Conservation (phyloP, 2,113 vertebrate genomes). For the Oryzias woworae region DNA sequence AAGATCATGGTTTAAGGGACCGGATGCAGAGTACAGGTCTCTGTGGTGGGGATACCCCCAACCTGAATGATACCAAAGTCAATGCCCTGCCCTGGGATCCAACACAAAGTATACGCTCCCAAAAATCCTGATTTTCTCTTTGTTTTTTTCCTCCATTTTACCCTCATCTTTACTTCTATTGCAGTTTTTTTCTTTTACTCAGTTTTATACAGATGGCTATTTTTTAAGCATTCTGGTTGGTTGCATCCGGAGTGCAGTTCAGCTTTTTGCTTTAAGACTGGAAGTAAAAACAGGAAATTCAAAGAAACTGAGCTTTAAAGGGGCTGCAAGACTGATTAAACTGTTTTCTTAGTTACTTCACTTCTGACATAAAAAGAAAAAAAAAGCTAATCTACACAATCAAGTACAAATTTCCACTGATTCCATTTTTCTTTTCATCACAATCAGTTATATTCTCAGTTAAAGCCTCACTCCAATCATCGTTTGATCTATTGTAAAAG, state of each 20-base stretch:
- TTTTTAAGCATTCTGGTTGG: not conserved
- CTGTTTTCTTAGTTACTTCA: too few relatives aligned
- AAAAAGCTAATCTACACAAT: not conserved
- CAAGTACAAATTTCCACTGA: not conserved
- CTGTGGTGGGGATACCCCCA: constrained; percentile 64
- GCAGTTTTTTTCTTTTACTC: constrained; percentile 15
- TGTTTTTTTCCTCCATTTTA: constrained; percentile 1
- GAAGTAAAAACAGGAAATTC: not conserved
- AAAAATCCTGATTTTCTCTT: constrained; percentile 22
- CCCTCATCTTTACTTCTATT: not conserved
- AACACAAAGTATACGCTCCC: constrained; percentile 28
- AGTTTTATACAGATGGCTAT: not conserved
- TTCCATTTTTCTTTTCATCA: not conserved
- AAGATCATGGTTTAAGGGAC: constrained; percentile 36
- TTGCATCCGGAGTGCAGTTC: not conserved
- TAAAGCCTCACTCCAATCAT: too few relatives aligned
- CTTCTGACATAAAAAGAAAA: not conserved
- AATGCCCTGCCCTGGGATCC: constrained; percentile 61
- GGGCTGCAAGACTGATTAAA: not conserved
- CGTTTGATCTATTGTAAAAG: too few relatives aligned
- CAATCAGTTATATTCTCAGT: too few relatives aligned
- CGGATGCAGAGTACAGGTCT: constrained; percentile 31
- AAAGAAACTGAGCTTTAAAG: not conserved
- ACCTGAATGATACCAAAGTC: constrained; percentile 81
- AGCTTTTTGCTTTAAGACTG: not conserved